A percentile compares a stretch with the other conserved stretches of the same genome.
Conservation (phyloP, 2,888 invertebrate species). For the Papilio gigon region DNA sequence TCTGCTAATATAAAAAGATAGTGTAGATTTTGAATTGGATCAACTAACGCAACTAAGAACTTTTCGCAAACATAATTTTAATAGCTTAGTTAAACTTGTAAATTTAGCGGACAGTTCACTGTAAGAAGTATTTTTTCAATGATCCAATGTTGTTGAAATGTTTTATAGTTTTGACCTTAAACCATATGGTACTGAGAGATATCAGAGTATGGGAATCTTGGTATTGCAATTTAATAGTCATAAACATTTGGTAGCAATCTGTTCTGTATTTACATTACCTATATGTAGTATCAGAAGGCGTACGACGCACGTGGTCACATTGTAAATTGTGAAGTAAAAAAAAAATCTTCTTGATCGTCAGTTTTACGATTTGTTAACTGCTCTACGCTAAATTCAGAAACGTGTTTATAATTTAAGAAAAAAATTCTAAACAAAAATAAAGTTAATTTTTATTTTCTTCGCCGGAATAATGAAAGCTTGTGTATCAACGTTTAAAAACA, state of each 20-base stretch:
- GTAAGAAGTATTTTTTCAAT: neutral
- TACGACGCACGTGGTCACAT: neutral
- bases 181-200: slow-evolving; percentile 3
- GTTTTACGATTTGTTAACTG: slow-evolving; percentile 22
- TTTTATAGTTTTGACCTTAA: slow-evolving; percentile 26
- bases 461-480: neutral
- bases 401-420: slow-evolving; percentile 4
- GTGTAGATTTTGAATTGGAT: too few relatives aligned
- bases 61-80: too few relatives aligned
- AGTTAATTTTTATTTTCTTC: neutral
- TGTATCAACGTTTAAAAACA: neutral
- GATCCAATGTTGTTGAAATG: neutral
- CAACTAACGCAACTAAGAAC: too few relatives aligned
- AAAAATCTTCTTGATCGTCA: neutral
- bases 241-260: slow-evolving; percentile 37
- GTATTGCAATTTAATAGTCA: slow-evolving; percentile 5
- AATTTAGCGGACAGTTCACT: neutral
- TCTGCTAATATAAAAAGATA: too few relatives aligned
- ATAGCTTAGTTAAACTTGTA: neutral
- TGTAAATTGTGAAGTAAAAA: slow-evolving; percentile 9
- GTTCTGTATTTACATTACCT: slow-evolving; percentile 34
- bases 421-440: slow-evolving; percentile 8
- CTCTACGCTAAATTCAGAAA: neutral
- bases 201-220: slow-evolving; percentile 36
- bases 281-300: slow-evolving; percentile 19